Percentiles rank a stretch among this genome's conserved stretches.
These are phyloP conservation scores for Gandaritis pyraliata DNA, from an alignment of 2,888 invertebrate genomes.

Conservation along the genomic window DNA sequence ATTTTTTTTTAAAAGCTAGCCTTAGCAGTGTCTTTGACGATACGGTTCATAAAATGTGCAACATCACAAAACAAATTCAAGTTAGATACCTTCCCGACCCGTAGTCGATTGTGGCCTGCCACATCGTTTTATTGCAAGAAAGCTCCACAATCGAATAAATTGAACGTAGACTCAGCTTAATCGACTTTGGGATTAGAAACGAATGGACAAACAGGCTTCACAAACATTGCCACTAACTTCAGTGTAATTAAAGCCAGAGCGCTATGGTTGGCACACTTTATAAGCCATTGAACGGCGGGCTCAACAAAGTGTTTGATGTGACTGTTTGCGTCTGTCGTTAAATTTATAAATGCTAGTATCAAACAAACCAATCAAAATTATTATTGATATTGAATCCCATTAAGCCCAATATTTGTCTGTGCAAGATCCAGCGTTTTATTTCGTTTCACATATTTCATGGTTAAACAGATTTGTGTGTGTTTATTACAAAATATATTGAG, in stretches of 20 bases:
- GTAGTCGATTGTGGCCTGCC: conserved; percentile 28
- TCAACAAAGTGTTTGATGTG: background rate
- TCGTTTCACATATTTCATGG: too few species aligned
- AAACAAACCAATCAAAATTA: too few species aligned
- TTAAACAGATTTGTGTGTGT: too few species aligned
- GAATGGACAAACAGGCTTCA: conserved; percentile 42
- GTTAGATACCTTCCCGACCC: background rate
- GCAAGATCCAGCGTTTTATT: too few species aligned
- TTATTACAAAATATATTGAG: too few species aligned
- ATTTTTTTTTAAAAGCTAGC: too few species aligned
- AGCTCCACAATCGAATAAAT: conserved; percentile 47
- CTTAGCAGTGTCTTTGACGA: too few species aligned
- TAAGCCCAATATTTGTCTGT: too few species aligned
- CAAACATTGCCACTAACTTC: conserved; percentile 38
- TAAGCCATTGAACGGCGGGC: conserved; percentile 5
- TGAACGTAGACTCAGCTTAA: conserved; percentile 48
- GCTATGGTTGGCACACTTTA: conserved; percentile 9
- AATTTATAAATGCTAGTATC: background rate
- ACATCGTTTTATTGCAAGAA: conserved; percentile 46
- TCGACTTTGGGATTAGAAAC: conserved; percentile 48
- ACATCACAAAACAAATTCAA: background rate
- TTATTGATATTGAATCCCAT: too few species aligned
- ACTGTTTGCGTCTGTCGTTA: background rate
- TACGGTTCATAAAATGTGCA: too few species aligned
- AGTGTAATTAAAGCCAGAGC: conserved; percentile 33